Percentiles rank a stretch among this genome's conserved stretches.
phyloP scores from a whole-genome alignment of 2,797 vertebrate genomes.

The Meriones psammophilus region DNA sequence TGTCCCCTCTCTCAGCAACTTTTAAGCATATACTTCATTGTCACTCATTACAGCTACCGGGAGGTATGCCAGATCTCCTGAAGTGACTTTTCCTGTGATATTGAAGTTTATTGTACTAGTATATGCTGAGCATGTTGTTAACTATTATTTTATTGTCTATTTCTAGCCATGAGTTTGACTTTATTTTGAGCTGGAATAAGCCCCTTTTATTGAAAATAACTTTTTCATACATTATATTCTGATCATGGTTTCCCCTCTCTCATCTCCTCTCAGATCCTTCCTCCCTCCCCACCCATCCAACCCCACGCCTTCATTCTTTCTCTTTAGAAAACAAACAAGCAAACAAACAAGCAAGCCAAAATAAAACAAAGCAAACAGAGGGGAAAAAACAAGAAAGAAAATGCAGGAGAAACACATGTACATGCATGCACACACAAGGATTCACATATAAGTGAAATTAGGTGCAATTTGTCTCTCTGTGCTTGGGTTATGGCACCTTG shows the following conservation, averaged over 20 bases:
- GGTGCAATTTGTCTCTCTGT: neutral
- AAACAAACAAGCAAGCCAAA: neutral
- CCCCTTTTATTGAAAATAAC: neutral
- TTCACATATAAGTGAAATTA: neutral
- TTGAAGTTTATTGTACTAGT: neutral
- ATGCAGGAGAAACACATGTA: neutral
- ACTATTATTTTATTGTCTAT: neutral
- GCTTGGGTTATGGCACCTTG: neutral
- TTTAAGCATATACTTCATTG: neutral
- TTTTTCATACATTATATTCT: neutral
- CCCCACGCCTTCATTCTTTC: neutral
- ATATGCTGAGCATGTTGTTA: neutral
- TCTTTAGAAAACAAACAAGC: neutral
- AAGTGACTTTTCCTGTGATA: neutral
- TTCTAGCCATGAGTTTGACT: neutral
- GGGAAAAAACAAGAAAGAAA: neutral
- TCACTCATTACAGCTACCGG: neutral
- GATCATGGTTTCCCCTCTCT: neutral
- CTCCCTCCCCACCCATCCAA: neutral
- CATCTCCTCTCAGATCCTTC: neutral
- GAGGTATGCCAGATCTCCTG: neutral
- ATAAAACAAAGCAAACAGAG: neutral
- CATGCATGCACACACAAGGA: neutral
- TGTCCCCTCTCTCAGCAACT: neutral
- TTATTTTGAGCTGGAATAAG: neutral